Evolutionary conservation across 1,140 invertebrate genomes (phyloP), one percentile per base, ranked within the genome.

Genomic region (Trichoplusia ni): DNA sequence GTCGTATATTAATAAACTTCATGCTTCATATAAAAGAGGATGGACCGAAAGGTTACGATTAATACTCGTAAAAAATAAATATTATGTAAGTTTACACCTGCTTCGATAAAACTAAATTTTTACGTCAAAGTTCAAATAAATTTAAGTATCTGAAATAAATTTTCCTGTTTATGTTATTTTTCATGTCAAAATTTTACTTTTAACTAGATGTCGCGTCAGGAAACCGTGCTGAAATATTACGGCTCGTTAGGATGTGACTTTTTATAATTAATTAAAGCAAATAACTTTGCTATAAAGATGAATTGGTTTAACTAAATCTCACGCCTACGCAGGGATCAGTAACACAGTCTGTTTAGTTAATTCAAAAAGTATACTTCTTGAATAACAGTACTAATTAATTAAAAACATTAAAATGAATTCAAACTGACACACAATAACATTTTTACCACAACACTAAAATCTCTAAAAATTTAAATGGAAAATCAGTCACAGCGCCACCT

Each of bases 61-160:
- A 27, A 46, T 11, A 25, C 4, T 18, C 4, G 33, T 49, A 18
- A 33, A 5, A 2, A 31, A 18, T 9, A 19, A n/a, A 16, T 18
- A 18, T 11, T 33, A 29, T n/a, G 11, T 18, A 31, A 27, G 33
- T n/a, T 27, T 7, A 46, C 46, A 49, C 25, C 46, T 49, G 46
- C n/a, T 49, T 14, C 4, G 25, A 49, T 49, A 49, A 49, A 49
- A 27, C 8, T 29, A 16, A 49, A 49, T 49, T 13, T 49, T 49
- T 31, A 13, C 46, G 46, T 49, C 46, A 49, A 31, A 49, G 25
- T 18, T 46, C 13, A 13, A 49, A 49, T 33, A 49, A 49, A 49
- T 31, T 31, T 49, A 31, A 14, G 7, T 18, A 21, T 14, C 7
- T 19, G 6, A 21, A 5, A 42, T 49, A 5, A 5, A 27, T 13